Conservation (phyloP, 2,888 invertebrate species). For the Esperia sulphurella region DNA sequence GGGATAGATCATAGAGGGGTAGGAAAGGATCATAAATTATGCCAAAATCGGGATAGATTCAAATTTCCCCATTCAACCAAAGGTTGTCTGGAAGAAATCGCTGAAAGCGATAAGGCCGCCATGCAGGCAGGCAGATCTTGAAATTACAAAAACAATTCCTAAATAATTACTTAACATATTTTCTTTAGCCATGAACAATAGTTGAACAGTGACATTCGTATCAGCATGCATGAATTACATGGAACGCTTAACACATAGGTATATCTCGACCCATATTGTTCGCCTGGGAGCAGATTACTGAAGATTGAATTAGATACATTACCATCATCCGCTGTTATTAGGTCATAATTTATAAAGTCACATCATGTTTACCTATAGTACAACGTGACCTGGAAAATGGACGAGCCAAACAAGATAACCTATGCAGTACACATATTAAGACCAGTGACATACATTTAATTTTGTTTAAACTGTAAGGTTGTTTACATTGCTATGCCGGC, state of each 20-base stretch:
- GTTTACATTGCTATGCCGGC: too few relatives aligned
- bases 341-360: constrained; percentile 32
- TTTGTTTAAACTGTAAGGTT: too few relatives aligned
- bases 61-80: too few relatives aligned
- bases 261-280: constrained; percentile 10
- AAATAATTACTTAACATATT: constrained; percentile 13
- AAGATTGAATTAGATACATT: constrained; percentile 47
- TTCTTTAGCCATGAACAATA: constrained; percentile 15
- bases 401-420: constrained; percentile 14
- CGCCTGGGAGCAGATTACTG: constrained; percentile 20
- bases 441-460: too few relatives aligned
- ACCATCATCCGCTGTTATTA: constrained; percentile 49
- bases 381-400: constrained; percentile 20
- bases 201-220: background rate
- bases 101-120: too few relatives aligned
- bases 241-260: background rate
- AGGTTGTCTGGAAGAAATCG: too few relatives aligned
- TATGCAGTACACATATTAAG: background rate
- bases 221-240: background rate
- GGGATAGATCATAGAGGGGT: too few relatives aligned
- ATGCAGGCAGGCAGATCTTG: constrained; percentile 7
- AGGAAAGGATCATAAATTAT: too few relatives aligned
- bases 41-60: too few relatives aligned
- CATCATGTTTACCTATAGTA: background rate
- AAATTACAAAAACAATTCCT: constrained; percentile 15